These are phyloP conservation scores for Drosophila navojoa DNA, from an alignment of 1,140 invertebrate genomes.

Conservation along the genomic window DNA sequence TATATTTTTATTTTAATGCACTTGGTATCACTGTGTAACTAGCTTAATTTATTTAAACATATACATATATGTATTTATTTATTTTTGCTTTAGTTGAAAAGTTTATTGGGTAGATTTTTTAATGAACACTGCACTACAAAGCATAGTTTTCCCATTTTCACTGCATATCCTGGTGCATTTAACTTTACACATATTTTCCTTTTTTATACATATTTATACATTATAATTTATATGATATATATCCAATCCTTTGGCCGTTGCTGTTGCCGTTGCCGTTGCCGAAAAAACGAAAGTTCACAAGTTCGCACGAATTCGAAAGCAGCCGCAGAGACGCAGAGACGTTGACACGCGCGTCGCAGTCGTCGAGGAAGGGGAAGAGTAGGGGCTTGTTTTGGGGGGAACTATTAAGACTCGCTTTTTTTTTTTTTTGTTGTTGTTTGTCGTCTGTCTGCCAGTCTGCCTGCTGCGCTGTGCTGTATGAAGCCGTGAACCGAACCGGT, in stretches of 20 bases:
- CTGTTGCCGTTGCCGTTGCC: neutral
- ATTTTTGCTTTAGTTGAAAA: neutral
- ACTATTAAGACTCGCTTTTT: conserved; percentile 30
- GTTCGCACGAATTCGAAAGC: conserved; percentile 75
- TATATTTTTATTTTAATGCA: conserved; percentile 13
- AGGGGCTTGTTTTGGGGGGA: conserved; percentile 10
- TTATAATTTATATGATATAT: conserved; percentile 15
- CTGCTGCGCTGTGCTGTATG: conserved; percentile 12
- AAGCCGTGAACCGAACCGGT: conserved; percentile 78
- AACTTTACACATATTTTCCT: neutral
- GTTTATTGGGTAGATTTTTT: neutral
- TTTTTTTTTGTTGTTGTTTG: neutral
- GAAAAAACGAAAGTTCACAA: conserved; percentile 74
- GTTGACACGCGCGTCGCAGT: conserved; percentile 67
- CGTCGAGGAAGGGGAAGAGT: conserved; percentile 25
- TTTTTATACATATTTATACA: neutral
- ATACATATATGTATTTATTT: conserved; percentile 8
- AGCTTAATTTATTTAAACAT: conserved; percentile 6
- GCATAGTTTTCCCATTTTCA: conserved; percentile 16
- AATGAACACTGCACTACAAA: conserved; percentile 31
- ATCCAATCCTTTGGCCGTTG: conserved; percentile 29
- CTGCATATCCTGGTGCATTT: conserved; percentile 5
- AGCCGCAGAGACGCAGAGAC: conserved; percentile 53
- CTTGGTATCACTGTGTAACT: conserved; percentile 5
- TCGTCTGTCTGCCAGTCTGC: conserved; percentile 10